These are phyloP conservation scores for Muricea muricata DNA, from an alignment of 92 coral and sea anemone species.

Conservation along the genomic window DNA sequence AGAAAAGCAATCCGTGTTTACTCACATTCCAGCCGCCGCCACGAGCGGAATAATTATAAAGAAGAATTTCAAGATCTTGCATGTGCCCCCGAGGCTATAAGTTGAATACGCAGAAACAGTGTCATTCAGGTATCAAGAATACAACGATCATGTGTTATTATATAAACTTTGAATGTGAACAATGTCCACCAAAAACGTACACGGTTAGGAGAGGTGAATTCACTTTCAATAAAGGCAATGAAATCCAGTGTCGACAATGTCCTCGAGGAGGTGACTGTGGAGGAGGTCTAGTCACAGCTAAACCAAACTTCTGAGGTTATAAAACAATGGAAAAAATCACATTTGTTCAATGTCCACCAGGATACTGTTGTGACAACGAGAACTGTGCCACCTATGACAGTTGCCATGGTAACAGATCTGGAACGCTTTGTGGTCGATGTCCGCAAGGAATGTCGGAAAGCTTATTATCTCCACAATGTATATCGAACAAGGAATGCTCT, in stretches of 20 bases:
- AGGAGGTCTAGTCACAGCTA: conserved; percentile 11
- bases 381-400: neutral
- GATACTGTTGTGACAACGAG: conserved; percentile 5
- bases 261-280: conserved; percentile 22
- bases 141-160: neutral
- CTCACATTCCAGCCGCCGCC: neutral
- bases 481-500: conserved; percentile 4
- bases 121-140: too few species aligned
- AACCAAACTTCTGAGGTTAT: conserved; percentile 33
- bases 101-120: neutral
- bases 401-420: conserved; percentile 35
- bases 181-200: conserved; percentile 13
- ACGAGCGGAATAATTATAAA: neutral
- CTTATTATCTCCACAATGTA: conserved; percentile 6
- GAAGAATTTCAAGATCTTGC: neutral
- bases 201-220: neutral
- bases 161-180: neutral
- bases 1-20: neutral
- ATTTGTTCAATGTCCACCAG: conserved; percentile 25
- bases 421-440: conserved; percentile 21
- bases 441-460: conserved; percentile 12
- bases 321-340: neutral
- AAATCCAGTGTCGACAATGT: neutral
- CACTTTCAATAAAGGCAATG: neutral
- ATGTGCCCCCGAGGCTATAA: conserved; percentile 4